Base-by-base conservation (phyloP, 2,888 invertebrate species). In the Sphinx pinastri region DNA sequence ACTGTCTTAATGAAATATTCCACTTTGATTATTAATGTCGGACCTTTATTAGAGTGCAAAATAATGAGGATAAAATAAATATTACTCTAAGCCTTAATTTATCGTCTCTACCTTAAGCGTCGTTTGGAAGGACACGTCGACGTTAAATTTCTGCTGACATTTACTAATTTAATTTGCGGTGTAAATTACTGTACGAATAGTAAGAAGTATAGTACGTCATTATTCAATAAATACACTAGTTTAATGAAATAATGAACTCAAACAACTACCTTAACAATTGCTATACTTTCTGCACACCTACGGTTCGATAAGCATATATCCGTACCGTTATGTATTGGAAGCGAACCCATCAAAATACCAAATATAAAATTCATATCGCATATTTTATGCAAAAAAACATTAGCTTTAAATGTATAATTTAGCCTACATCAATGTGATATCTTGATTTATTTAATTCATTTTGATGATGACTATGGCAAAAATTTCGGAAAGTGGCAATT, bases 1-100 rank as follows among this genome's bases (percentile, higher is more conserved):
- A 83, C 88, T 85, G 87, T 88, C 87, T 87, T 88, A 90, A 92
- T 91, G 88, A 91, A 92, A 92, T 91, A 90, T 91, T 88, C 87
- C 84, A 84, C 85, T 86, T 84, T 85, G 85, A 87, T 90, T 88
- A 89, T 90, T 89, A 89, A 89, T 88, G 87, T 84, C 82, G 82
- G 82, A 75, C 84, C 83, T 90, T 89, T 90, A 89, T 88, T 88
- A 84, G 75, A 73, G 77, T 77, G 82, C 81, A 79, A 83, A 88
- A 87, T 86, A 86, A 86, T 79, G 81, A 76, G 79, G 77, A 80
- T 84, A 82, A 86, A 85, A 86, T 86, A 85, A 85, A 86, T 86
- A 84, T 85, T 80, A 77, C 77, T 75, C 76, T 80, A 77, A 54
- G 54, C 54, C 54, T 63, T 69, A 52, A 69, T 63, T 69, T 69